Conservation (phyloP, 2,888 invertebrate genomes). For the Calameuta idolon region DNA sequence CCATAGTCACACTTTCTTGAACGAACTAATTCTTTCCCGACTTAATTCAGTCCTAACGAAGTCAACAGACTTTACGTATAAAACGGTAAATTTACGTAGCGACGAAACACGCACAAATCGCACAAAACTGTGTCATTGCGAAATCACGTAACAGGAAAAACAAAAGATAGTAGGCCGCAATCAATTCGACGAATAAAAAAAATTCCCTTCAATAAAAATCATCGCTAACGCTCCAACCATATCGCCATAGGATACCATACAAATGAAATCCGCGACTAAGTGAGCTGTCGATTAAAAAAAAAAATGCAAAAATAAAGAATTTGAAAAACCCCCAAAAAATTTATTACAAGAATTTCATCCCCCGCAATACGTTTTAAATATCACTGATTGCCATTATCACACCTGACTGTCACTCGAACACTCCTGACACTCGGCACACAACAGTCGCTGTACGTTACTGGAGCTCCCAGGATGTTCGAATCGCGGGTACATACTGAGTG, state of each 20-base stretch:
- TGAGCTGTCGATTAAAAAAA: background rate
- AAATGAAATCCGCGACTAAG: background rate
- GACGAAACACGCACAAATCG: background rate
- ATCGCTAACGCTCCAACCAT: background rate
- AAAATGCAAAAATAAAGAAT: background rate
- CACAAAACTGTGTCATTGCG: background rate
- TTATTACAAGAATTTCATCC: background rate
- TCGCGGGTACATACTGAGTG: constrained; percentile 49
- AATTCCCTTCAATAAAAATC: background rate
- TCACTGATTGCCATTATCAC: constrained; percentile 3
- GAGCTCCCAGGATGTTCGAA: constrained; percentile 33
- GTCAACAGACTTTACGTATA: background rate
- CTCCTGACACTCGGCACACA: background rate
- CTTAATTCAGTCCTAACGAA: background rate
- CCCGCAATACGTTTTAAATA: background rate
- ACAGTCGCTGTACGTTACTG: background rate
- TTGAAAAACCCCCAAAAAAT: background rate
- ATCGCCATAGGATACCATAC: background rate
- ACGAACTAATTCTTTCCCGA: background rate
- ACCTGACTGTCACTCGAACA: constrained; percentile 2
- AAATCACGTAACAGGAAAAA: background rate
- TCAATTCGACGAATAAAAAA: background rate
- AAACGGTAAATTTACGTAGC: background rate
- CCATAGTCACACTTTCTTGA: constrained; percentile 1
- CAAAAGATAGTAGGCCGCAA: background rate